These are phyloP conservation scores for Himalopsyche kuldschensis DNA, from an alignment of 2,888 invertebrate genomes.

Conservation along the genomic window DNA sequence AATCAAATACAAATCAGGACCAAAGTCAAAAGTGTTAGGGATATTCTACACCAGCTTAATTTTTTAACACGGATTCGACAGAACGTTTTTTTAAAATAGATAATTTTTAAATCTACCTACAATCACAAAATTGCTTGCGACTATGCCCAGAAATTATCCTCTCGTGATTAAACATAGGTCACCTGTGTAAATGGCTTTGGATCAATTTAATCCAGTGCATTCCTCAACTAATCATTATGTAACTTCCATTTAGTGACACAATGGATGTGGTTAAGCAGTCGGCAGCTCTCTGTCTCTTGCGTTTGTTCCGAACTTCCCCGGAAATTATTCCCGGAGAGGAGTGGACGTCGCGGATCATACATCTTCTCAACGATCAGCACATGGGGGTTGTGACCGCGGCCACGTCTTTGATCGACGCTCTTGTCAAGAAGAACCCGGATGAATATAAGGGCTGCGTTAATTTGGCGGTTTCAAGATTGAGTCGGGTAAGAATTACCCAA, in stretches of 20 bases:
- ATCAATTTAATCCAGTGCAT: too few species aligned
- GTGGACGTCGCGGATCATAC: constrained; percentile 98
- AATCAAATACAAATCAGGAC: too few species aligned
- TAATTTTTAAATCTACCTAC: too few species aligned
- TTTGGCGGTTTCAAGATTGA: constrained; percentile 94
- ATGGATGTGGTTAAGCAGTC: constrained; percentile 99
- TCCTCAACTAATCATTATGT: not conserved
- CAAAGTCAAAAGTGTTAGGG: too few species aligned
- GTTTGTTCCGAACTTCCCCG: constrained; percentile 91
- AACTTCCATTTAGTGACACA: constrained; percentile 73
- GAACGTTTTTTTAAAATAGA: too few species aligned
- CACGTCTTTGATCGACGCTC: constrained; percentile 94
- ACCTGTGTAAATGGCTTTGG: too few species aligned
- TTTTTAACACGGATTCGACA: too few species aligned
- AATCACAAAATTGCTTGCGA: too few species aligned
- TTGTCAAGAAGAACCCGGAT: constrained; percentile 98
- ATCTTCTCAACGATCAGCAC: constrained; percentile 97
- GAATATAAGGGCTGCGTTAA: constrained; percentile 99
- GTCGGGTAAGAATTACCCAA: constrained; percentile 68
- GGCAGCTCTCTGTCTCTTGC: constrained; percentile 93
- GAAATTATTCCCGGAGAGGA: constrained; percentile 97
- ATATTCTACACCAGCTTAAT: too few species aligned
- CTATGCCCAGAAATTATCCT: too few species aligned
- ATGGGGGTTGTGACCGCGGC: constrained; percentile 99
- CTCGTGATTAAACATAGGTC: too few species aligned